Base-by-base conservation (phyloP, 2,113 vertebrate species). In the Suricata suricatta region DNA sequence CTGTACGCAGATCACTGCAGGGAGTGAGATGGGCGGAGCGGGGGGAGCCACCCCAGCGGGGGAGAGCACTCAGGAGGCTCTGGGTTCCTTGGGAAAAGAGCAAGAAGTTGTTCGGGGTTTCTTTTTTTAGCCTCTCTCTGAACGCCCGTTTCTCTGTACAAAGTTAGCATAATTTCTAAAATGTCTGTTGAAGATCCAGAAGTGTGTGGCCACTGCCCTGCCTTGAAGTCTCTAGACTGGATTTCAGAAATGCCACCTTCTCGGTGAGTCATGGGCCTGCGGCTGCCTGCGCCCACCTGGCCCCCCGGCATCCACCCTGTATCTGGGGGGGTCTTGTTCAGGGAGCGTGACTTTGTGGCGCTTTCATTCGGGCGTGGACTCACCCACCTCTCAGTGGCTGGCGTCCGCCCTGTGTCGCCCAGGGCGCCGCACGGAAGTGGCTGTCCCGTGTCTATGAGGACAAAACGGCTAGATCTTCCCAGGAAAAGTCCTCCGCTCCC, bases 31-130 rank as follows among this genome's bases (percentile, higher is more conserved):
- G 66, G 33, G 33, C 64, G 12, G 47, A 82, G 29, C 33, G n/a
- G 3, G 0, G 14, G 5, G 23, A 14, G 6, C 25, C 6, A 0
- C 63, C 1, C 1, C 66, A 5, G 5, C 29, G 13, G 2, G 2
- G 54, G 52, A 50, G 8, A 41, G 2, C 38, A 47, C 25, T 79
- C 2, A 1, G 1, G 5, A 33, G 44, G 31, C 54, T 19, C 47
- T 35, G 41, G 2, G 3, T 68, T 44, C 1, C n/a, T 17, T n/a
- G 12, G n/a, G 5, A 1, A 87, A 33, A 38, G 41, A 33, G 14
- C 31, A 38, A 31, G 7, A 79, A 74, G 27, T 57, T 38, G 7
- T 8, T 71, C 31, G 74, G 72, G 72, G 25, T 27, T 44, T 41
- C 44, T 76, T 17, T 19, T 66, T 76, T 66, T 68, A 41, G 44